Percentiles rank a stretch among this genome's conserved stretches.
phyloP scores from a whole-genome alignment of 2,888 invertebrate species.

The Drosophila vallismaia region DNA sequence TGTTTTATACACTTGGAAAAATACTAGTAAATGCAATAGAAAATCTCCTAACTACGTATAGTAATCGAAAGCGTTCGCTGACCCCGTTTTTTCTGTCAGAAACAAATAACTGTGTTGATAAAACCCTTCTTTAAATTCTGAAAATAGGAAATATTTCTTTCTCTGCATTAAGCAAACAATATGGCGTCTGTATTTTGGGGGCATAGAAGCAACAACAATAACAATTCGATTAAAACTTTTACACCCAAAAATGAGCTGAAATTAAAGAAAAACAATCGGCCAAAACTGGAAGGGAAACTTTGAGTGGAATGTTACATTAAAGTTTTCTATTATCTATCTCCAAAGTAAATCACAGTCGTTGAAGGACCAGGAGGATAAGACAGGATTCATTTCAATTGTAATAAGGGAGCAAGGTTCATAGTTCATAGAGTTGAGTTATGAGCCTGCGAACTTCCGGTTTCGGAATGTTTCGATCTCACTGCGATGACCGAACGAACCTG shows the following conservation, averaged over 20 bases:
- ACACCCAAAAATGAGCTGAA: slow-evolving; percentile 59
- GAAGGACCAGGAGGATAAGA: too few relatives aligned
- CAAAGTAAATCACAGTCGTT: too few relatives aligned
- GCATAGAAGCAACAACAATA: slow-evolving; percentile 31
- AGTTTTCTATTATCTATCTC: slow-evolving; percentile 20
- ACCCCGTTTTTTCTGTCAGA: too few relatives aligned
- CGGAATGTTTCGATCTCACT: neutral
- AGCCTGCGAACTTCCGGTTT: neutral
- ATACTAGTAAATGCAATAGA: slow-evolving; percentile 12
- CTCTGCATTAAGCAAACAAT: slow-evolving; percentile 64
- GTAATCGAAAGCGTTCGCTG: too few relatives aligned
- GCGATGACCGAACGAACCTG: neutral
- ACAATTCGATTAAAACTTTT: slow-evolving; percentile 79
- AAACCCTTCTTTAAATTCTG: neutral
- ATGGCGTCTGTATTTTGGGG: slow-evolving; percentile 59
- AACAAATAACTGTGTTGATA: too few relatives aligned
- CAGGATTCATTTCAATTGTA: too few relatives aligned
- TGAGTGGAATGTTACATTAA: slow-evolving; percentile 26
- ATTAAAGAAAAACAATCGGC: slow-evolving; percentile 71
- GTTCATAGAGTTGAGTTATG: neutral
- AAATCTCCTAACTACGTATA: too few relatives aligned
- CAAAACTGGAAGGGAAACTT: slow-evolving; percentile 11
- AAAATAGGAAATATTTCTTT: neutral
- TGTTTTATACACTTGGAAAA: slow-evolving; percentile 29
- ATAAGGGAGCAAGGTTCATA: neutral